phyloP scores from a whole-genome alignment of 2,113 vertebrate species.

The Ginglymostoma cirratum region DNA sequence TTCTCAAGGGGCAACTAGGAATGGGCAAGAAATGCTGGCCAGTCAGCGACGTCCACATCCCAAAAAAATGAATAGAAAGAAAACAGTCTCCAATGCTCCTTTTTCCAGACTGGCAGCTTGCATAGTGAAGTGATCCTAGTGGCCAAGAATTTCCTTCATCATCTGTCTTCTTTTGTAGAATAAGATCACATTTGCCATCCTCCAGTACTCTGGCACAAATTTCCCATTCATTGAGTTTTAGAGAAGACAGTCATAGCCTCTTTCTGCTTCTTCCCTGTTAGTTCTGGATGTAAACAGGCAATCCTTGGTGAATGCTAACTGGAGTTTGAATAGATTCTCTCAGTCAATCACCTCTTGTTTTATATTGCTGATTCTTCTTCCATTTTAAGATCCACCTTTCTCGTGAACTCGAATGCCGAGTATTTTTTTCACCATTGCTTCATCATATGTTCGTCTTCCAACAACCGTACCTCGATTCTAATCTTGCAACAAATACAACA shows the following conservation, averaged over 20 bases:
- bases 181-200: not conserved
- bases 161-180: not conserved
- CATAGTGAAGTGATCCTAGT: not conserved
- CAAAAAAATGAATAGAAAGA: too few species aligned
- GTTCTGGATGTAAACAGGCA: not conserved
- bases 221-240: not conserved
- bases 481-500: not conserved
- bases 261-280: not conserved
- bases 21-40: too few species aligned
- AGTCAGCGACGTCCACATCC: too few species aligned
- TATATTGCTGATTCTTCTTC: not conserved
- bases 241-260: not conserved
- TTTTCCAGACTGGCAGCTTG: not conserved
- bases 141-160: not conserved
- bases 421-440: not conserved
- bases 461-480: not conserved
- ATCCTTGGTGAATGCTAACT: not conserved
- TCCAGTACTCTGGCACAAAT: not conserved
- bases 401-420: not conserved
- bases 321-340: not conserved
- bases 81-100: too few species aligned
- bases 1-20: too few species aligned
- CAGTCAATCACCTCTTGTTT: not conserved
- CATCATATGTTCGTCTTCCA: not conserved
- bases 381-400: not conserved